Evolutionary conservation across 2,888 invertebrate genomes (phyloP).

Genomic region (Melitaea athalia): DNA sequence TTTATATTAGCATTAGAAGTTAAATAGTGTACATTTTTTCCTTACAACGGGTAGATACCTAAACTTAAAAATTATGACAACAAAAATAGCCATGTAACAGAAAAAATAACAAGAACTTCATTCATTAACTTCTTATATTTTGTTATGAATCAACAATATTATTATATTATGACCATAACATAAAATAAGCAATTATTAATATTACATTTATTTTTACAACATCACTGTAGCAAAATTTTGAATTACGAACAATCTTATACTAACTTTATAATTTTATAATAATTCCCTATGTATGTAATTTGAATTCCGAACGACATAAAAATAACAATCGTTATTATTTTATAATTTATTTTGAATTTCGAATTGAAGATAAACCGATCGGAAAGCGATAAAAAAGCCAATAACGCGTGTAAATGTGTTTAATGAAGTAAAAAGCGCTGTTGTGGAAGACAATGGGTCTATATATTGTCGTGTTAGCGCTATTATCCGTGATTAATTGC

Average conservation of each 20-base stretch:
- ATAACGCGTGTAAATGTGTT: slow-evolving; percentile 2
- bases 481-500: slow-evolving; percentile 1
- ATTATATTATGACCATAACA: too few species aligned
- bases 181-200: too few species aligned
- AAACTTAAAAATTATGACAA: too few species aligned
- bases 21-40: too few species aligned
- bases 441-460: slow-evolving; percentile 8
- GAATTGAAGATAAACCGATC: background rate
- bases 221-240: background rate
- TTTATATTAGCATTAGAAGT: too few species aligned
- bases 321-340: background rate
- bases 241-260: background rate
- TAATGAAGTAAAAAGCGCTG: slow-evolving; percentile 1
- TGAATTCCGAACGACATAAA: background rate
- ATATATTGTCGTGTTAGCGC: background rate
- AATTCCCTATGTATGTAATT: background rate
- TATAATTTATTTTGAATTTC: slow-evolving; percentile 3
- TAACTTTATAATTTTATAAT: background rate
- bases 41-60: too few species aligned
- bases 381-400: background rate
- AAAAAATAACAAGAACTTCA: too few species aligned
- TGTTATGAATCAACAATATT: too few species aligned
- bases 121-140: too few species aligned
- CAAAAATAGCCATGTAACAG: too few species aligned
- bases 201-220: too few species aligned